Conservation (phyloP, 2,888 invertebrate genomes). For the Asteroscopus sphinx region DNA sequence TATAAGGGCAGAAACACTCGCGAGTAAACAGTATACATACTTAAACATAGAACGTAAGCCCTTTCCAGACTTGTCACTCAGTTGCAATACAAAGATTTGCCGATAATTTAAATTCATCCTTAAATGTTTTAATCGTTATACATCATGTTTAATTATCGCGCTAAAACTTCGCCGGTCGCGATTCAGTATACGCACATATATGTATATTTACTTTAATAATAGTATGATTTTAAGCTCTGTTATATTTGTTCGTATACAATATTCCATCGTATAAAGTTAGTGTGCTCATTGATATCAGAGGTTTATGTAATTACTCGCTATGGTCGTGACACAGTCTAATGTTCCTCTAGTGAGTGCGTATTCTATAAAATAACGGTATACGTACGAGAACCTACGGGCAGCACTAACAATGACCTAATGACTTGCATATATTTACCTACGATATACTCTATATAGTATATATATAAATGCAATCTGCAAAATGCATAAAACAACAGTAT, state of each 20-base stretch:
- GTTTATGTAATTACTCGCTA: conserved; percentile 73
- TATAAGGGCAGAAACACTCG: conserved; percentile 31
- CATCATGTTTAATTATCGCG: conserved; percentile 55
- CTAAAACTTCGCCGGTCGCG: conserved; percentile 52
- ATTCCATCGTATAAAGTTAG: conserved; percentile 76
- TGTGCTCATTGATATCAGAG: conserved; percentile 75
- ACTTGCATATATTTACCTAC: conserved; percentile 88
- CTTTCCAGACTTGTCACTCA: conserved; percentile 2
- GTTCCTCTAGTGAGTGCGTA: conserved; percentile 82
- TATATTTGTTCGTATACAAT: conserved; percentile 89
- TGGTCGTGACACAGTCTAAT: conserved; percentile 76
- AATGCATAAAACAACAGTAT: conserved; percentile 90
- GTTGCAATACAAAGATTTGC: conserved; percentile 17
- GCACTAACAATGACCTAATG: conserved; percentile 84
- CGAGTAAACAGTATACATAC: conserved; percentile 31
- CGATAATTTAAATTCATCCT: conserved; percentile 35
- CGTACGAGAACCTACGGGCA: conserved; percentile 78
- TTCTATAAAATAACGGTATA: conserved; percentile 70
- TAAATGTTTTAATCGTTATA: conserved; percentile 60
- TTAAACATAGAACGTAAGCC: conserved; percentile 15
- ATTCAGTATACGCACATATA: conserved; percentile 75
- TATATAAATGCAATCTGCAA: conserved; percentile 90
- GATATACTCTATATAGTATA: conserved; percentile 88
- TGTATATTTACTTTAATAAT: conserved; percentile 75
- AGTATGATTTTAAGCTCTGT: conserved; percentile 87